A percentile compares a stretch with the other conserved stretches of the same genome.
Evolutionary conservation across 2,113 vertebrate genomes (phyloP).

Genomic region (Campylomormyrus tamandua): DNA sequence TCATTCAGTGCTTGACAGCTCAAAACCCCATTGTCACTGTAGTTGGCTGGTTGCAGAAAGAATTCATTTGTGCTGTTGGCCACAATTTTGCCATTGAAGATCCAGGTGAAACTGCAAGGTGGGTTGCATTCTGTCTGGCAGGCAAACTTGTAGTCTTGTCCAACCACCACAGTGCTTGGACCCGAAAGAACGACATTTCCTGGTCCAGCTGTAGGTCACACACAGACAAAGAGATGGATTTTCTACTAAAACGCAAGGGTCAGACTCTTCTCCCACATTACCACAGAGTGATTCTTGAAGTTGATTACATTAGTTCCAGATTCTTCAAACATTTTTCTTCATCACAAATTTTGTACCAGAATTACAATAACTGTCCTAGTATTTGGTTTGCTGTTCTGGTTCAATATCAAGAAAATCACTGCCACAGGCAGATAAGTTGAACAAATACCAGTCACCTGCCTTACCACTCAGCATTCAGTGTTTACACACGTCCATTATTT

Average conservation of each 20-base stretch:
- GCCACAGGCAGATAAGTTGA: neutral
- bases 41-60: neutral
- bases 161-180: constrained; percentile 4
- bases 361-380: neutral
- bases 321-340: neutral
- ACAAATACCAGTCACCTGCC: neutral
- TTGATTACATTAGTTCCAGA: neutral
- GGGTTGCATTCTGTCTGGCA: constrained; percentile 1
- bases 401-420: neutral
- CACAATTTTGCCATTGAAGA: neutral
- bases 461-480: neutral
- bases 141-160: neutral
- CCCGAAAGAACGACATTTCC: neutral
- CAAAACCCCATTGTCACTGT: neutral
- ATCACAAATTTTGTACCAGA: neutral
- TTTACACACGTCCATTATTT: neutral
- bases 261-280: neutral
- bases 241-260: neutral
- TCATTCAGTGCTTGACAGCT: neutral
- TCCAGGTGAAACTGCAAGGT: constrained; percentile 7
- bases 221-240: neutral
- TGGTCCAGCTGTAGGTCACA: constrained; percentile 11
- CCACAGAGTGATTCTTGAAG: neutral
- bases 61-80: neutral
- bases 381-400: neutral